Base-by-base conservation (phyloP, 2,113 vertebrate genomes). In the Speoplatyrhinus poulsoni region DNA sequence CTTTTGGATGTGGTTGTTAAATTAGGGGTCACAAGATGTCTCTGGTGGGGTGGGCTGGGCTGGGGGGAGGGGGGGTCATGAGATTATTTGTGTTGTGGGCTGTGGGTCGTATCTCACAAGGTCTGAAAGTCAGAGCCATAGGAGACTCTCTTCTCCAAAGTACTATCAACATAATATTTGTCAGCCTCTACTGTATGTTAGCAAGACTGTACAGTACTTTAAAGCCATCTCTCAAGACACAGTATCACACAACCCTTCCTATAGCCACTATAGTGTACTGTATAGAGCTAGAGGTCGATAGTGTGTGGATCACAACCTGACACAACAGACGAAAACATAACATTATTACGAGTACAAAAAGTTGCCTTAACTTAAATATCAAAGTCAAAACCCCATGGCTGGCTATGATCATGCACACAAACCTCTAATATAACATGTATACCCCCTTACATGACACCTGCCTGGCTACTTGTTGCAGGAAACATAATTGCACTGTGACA, bases 281-380 rank as follows among this genome's bases (percentile, higher is more conserved):
- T 65, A n/a, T 79, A 47, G 76, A 67, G 57, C 9, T 26, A 72
- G 64, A 69, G 64, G 56, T 61, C 2, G 8, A n/a, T 4, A 56
- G 61, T 49, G 11, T 1, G 0, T 12, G 5, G 15, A 59, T 76
- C 62, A 76, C 57, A 4, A 55, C 46, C 36, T 46, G 56, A 75
- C 68, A 73, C 61, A 41, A 41, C 36, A 41, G 36, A 41, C 7
- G 7, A 41, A 41, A 41, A 41, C 26, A 26, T 5, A 8, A 41
- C 36, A 41, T 41, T 7, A 7, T 19, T 26, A 26, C 26, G 36
- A 6, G 36, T 26, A 26, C 36, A 5, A 5, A 41, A 41, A 41
- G 36, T 41, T 41, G 36, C 4, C 36, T 8, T 5, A 41, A 8
- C 36, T 41, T 41, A 41, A 41, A 41, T 5, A 6, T 41, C 7